A percentile compares a stretch with the other conserved stretches of the same genome.
These are phyloP conservation scores for Vultur gryphus DNA, from an alignment of 2,797 vertebrate genomes.

Conservation along the genomic window DNA sequence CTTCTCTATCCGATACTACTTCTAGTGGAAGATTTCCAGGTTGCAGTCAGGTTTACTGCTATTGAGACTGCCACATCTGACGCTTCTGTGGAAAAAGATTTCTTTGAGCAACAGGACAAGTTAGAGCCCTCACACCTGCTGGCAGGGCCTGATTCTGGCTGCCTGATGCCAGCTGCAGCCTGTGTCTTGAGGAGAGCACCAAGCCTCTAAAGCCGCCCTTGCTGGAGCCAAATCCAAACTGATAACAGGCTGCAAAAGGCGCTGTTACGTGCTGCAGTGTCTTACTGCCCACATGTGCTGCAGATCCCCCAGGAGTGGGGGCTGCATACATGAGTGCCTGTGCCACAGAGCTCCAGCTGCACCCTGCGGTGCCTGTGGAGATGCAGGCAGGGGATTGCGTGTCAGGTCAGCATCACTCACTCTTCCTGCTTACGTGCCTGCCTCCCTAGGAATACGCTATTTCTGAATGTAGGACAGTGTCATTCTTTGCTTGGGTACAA, in stretches of 20 bases:
- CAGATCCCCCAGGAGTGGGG: accelerated
- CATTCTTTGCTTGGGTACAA: neutral
- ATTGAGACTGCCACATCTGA: neutral
- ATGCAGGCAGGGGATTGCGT: neutral
- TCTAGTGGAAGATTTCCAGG: neutral
- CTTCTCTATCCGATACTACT: accelerated
- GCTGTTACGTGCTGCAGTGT: accelerated
- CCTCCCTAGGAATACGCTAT: accelerated
- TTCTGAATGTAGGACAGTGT: neutral
- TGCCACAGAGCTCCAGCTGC: accelerated
- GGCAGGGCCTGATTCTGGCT: neutral
- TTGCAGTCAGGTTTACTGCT: neutral
- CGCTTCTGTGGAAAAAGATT: neutral
- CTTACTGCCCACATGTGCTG: accelerated
- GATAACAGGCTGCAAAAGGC: neutral
- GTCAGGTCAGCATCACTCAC: accelerated
- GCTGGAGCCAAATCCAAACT: accelerated
- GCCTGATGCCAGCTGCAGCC: neutral
- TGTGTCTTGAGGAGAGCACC: neutral
- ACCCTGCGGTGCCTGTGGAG: accelerated
- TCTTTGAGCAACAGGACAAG: neutral
- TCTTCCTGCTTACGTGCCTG: neutral
- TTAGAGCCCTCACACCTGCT: neutral
- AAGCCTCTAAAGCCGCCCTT: neutral
- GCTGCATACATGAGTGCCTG: accelerated